Base-by-base conservation (phyloP, 30 jellyfish, hydroid and myxozoan species). In the Mastigias papua region DNA sequence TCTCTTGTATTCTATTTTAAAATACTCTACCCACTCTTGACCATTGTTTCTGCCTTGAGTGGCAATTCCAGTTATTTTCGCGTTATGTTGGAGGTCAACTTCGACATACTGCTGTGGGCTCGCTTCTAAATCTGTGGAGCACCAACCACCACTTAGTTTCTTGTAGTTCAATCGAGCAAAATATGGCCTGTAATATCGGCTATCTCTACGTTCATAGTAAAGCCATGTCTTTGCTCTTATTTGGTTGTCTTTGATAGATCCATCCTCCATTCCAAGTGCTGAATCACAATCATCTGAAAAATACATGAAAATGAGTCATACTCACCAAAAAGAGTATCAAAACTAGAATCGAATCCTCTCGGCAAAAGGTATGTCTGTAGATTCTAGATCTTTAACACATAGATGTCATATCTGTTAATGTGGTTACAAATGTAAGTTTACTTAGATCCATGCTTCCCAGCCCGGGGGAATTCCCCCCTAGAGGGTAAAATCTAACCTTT, bases 191-290 rank as follows among this genome's bases (percentile, higher is more conserved):
- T 87, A 94, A 37, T 89, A 90, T 34, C 93, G 54, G 25, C 57
- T 69, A 60, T 67, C 81, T 25, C 87, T 46, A 37, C 84, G 66
- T 17, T 89, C 86, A 81, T 10, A 79, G 70, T 94, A 90, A 10
- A 94, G 86, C 99, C 99, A 94, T 20, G 86, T 80, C 70, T 82
- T 74, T 0, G 99, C 97, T 9, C 92, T 69, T 3, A 94, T 84
- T 79, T 94, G 99, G 28, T 69, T 32, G 70, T 94, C 96, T 62
- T 60, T 66, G 17, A 94, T 94, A 28, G 61, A 58, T 7, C 91
- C 90, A 66, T 75, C 91, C 67, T 89, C 97, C 99, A 94, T 94
- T 16, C 99, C 99, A 33, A 94, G 90, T 7, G 99, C 81, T 20
- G 51, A 2, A 15, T 42, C 15, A 42, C 99, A 94, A 46, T 88